Base-by-base conservation (phyloP, 2,888 invertebrate genomes). In the Folsomia manolachei region DNA sequence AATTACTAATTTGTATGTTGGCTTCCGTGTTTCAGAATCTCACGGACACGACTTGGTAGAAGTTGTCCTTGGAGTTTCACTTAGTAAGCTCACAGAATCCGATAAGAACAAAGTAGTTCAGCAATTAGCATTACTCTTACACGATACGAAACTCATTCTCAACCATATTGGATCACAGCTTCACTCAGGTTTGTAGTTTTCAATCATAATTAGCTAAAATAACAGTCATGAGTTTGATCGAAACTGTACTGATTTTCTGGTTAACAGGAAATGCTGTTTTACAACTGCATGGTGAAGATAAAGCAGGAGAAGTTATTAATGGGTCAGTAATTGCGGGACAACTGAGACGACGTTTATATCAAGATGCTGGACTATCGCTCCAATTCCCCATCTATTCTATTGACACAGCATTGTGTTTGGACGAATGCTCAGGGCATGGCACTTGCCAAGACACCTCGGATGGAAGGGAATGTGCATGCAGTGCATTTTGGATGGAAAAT, bases 401-500 rank as follows among this genome's bases (percentile, higher is more conserved):
- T 70, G 91, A 94, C 82, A 93, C 95, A 1, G 88, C 89, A 51
- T 88, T 95, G 71, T 97, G 97, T 83, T 95, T 96, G 82, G 95
- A 95, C 85, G 88, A 92, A 84, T 97, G 97, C 85, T 95, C 95
- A 53, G 91, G 87, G 7, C 96, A 97, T 84, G 97, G 97, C 69
- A 87, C 88, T 51, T 97, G 97, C 85, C 91, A 94, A 83, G 90
- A 91, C 82, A 89, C 90, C 80, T 89, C 92, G 4, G 88, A 65
- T n/a, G 74, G 78, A 14, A 66, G 95, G 81, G 87, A 89, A 70
- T 97, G 96, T 82, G 88, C 92, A 81, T 97, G 96, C 84, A 94
- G 96, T 85, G 92, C 95, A 23, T 96, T 96, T 86, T 97, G 97
- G 97, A 96, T 96, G 94, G 91, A 94, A 85, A 92, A 93, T 83